Conservation (phyloP, 2,113 vertebrate species). For the Solea senegalensis region DNA sequence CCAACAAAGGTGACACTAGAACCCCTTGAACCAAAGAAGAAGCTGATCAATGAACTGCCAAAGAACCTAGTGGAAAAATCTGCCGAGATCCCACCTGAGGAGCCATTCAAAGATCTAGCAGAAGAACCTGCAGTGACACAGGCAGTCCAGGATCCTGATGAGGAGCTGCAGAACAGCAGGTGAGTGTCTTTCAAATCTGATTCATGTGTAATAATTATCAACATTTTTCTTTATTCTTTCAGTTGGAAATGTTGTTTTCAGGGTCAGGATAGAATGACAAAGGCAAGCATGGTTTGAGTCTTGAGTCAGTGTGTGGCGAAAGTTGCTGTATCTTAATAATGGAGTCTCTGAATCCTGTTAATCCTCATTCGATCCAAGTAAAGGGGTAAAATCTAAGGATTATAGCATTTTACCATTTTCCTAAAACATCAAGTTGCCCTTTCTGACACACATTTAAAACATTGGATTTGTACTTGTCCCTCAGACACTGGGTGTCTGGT, state of each 20-base stretch:
- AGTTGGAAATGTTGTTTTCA: neutral
- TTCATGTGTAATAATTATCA: too few species aligned
- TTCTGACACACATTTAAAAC: conserved; percentile 33
- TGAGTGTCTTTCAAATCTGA: conserved; percentile 43
- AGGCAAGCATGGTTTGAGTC: too few species aligned
- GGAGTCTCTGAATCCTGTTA: conserved; percentile 5
- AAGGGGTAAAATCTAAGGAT: conserved; percentile 23
- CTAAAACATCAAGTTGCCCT: conserved; percentile 5
- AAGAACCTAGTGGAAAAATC: conserved; percentile 36
- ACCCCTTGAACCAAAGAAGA: conserved; percentile 20
- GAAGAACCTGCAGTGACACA: conserved; percentile 33
- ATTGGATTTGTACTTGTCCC: conserved; percentile 56
- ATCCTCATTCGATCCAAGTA: conserved; percentile 7
- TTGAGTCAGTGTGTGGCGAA: too few species aligned
- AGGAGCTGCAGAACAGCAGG: conserved; percentile 55
- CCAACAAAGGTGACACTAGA: conserved; percentile 21
- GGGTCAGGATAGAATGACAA: neutral
- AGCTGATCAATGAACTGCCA: conserved; percentile 18
- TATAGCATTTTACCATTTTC: conserved; percentile 21
- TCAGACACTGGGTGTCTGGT: conserved; percentile 41
- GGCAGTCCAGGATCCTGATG: conserved; percentile 26
- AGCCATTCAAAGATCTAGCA: conserved; percentile 13
- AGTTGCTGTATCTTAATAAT: too few species aligned
- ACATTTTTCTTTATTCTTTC: neutral
- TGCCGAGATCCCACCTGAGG: conserved; percentile 19